A percentile compares a stretch with the other conserved stretches of the same genome.
Conservation (phyloP, 2,888 invertebrate genomes). For the Lagria hirta region DNA sequence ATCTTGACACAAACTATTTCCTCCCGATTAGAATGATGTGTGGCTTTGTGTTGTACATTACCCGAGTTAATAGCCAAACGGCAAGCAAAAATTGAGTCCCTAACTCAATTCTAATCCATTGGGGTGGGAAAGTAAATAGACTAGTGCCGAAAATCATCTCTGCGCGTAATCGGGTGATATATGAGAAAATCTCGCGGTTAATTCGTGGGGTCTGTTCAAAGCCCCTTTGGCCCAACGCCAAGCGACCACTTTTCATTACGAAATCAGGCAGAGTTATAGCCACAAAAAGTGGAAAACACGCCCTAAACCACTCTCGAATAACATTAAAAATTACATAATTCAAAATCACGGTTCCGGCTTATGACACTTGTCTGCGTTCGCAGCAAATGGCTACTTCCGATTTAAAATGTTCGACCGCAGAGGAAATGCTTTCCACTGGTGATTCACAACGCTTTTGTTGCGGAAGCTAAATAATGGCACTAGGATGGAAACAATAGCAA, state of each 20-base stretch:
- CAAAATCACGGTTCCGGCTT: slow-evolving; percentile 50
- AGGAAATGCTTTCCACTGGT: slow-evolving; percentile 35
- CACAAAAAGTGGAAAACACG: slow-evolving; percentile 38
- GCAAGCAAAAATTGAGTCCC: slow-evolving; percentile 27
- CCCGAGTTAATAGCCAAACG: slow-evolving; percentile 28
- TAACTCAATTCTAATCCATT: slow-evolving; percentile 33
- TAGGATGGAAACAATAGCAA: slow-evolving; percentile 28
- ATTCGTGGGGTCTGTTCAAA: slow-evolving; percentile 44
- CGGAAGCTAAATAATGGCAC: slow-evolving; percentile 34
- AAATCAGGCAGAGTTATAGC: slow-evolving; percentile 30
- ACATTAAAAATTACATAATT: slow-evolving; percentile 53
- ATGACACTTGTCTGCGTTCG: slow-evolving; percentile 50
- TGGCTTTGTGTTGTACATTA: slow-evolving; percentile 23
- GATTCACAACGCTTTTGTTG: slow-evolving; percentile 31
- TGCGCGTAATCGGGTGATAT: slow-evolving; percentile 52
- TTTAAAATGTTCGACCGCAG: slow-evolving; percentile 45
- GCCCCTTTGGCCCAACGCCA: slow-evolving; percentile 42
- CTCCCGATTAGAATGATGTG: slow-evolving; percentile 26
- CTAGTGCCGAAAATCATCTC: slow-evolving; percentile 50
- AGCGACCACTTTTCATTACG: slow-evolving; percentile 35
- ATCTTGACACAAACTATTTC: slow-evolving; percentile 21
- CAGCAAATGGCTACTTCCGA: slow-evolving; percentile 52
- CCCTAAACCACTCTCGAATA: slow-evolving; percentile 37
- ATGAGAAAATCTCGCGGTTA: slow-evolving; percentile 49
- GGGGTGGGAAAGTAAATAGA: slow-evolving; percentile 48